Evolutionary conservation across 2,113 vertebrate genomes (phyloP).

Genomic region (Channa maculata): DNA sequence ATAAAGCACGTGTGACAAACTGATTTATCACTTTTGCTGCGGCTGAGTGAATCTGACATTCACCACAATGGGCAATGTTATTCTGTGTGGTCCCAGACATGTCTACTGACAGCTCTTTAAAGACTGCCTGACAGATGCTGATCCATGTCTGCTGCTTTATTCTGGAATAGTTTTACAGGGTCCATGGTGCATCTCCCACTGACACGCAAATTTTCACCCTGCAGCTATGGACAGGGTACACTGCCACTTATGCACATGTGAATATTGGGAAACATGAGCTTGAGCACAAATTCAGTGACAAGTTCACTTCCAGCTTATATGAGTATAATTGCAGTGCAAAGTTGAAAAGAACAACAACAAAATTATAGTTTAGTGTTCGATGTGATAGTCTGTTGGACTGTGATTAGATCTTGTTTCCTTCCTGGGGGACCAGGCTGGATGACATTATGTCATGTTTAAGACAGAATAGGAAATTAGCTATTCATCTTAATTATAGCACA

Average conservation of each 20-base stretch:
- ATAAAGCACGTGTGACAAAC: constrained; percentile 25
- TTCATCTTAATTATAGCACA: constrained; percentile 13
- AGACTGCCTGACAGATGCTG: constrained; percentile 36
- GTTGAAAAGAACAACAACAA: too few species aligned
- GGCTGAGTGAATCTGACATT: constrained; percentile 4
- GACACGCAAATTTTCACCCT: neutral
- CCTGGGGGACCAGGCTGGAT: neutral
- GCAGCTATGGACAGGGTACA: neutral
- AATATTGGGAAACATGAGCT: neutral
- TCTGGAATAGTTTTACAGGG: constrained; percentile 10
- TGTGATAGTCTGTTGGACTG: neutral
- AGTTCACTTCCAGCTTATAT: neutral
- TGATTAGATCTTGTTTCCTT: neutral
- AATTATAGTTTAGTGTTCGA: too few species aligned
- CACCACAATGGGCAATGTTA: neutral
- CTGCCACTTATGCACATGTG: neutral
- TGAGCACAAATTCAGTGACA: neutral
- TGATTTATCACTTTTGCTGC: constrained; percentile 13
- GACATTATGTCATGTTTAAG: constrained; percentile 13
- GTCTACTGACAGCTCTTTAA: constrained; percentile 17
- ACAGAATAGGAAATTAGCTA: constrained; percentile 5
- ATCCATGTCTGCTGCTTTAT: neutral
- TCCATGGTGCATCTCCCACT: neutral
- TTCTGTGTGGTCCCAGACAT: constrained; percentile 3
- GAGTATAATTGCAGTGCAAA: too few species aligned